Percentiles rank a stretch among this genome's conserved stretches.
phyloP scores from a whole-genome alignment of 2,113 vertebrate genomes.

The Ceuthmochares aereus region DNA sequence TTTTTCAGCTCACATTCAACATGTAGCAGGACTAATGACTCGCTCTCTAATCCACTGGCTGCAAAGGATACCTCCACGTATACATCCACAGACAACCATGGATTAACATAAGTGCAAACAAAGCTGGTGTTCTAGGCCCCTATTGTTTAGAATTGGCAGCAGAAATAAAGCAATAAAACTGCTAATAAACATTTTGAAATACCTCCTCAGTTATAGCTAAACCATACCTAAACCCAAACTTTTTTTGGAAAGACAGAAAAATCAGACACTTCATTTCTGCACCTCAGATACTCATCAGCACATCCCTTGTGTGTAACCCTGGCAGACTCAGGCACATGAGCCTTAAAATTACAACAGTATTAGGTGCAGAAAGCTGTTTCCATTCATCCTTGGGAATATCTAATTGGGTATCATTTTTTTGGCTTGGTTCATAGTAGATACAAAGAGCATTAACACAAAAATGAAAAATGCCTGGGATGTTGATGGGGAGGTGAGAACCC shows the following conservation, averaged over 20 bases:
- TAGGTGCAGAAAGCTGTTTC: slow-evolving; percentile 4
- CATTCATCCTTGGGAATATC: neutral
- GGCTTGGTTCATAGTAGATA: neutral
- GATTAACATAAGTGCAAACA: slow-evolving; percentile 19
- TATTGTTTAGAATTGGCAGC: slow-evolving; percentile 44
- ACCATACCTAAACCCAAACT: slow-evolving; percentile 10
- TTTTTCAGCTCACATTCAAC: neutral
- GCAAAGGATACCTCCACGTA: neutral
- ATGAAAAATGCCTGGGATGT: neutral
- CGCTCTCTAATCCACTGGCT: neutral
- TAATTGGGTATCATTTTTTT: neutral
- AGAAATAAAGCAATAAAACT: slow-evolving; percentile 63
- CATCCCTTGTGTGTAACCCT: slow-evolving; percentile 22
- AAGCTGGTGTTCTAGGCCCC: neutral
- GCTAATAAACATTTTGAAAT: slow-evolving; percentile 71
- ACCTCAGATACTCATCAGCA: neutral
- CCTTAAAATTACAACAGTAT: neutral
- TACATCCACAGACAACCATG: neutral
- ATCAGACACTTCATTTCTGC: slow-evolving; percentile 50
- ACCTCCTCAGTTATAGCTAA: slow-evolving; percentile 45
- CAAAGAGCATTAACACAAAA: neutral
- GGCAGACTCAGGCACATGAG: neutral
- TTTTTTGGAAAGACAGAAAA: slow-evolving; percentile 41
- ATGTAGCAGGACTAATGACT: neutral
- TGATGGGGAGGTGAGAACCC: neutral